These are phyloP conservation scores for Amblyopsis rosae DNA, from an alignment of 2,113 vertebrate genomes.

Conservation along the genomic window DNA sequence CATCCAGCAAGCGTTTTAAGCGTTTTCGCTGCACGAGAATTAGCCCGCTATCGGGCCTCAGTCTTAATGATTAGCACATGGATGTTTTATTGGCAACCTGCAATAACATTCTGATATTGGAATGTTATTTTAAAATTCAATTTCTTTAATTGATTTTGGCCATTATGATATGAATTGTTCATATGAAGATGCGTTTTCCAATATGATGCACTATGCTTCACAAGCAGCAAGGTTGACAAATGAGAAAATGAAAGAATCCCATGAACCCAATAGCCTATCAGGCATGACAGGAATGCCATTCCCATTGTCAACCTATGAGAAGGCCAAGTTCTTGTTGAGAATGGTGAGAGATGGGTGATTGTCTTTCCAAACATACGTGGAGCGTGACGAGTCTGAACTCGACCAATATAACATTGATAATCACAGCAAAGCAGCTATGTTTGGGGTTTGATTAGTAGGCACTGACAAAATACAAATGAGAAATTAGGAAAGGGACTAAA, in stretches of 20 bases:
- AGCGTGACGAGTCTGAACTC: no score
- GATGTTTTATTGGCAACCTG: conserved; percentile 19
- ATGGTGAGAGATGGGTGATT: no score
- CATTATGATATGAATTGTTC: neutral
- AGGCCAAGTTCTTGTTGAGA: neutral
- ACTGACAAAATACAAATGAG: neutral
- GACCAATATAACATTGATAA: no score
- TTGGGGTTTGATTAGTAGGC: neutral
- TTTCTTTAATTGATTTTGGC: neutral
- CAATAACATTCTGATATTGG: neutral
- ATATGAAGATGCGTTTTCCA: neutral
- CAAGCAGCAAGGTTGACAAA: neutral
- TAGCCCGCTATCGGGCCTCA: conserved; percentile 21
- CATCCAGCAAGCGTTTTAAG: conserved; percentile 43
- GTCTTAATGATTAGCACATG: conserved; percentile 36
- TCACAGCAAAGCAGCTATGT: neutral
- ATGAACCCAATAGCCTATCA: conserved; percentile 20
- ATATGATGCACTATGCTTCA: neutral
- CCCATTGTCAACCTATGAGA: conserved; percentile 28
- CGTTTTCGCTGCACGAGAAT: conserved; percentile 37
- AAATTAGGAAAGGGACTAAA: neutral
- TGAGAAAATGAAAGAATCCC: conserved; percentile 15
- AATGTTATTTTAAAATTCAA: neutral
- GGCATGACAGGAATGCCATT: conserved; percentile 42
- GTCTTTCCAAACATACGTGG: neutral